Evolutionary conservation across 1,140 invertebrate genomes (phyloP).

Genomic region (Drosophila elegans): DNA sequence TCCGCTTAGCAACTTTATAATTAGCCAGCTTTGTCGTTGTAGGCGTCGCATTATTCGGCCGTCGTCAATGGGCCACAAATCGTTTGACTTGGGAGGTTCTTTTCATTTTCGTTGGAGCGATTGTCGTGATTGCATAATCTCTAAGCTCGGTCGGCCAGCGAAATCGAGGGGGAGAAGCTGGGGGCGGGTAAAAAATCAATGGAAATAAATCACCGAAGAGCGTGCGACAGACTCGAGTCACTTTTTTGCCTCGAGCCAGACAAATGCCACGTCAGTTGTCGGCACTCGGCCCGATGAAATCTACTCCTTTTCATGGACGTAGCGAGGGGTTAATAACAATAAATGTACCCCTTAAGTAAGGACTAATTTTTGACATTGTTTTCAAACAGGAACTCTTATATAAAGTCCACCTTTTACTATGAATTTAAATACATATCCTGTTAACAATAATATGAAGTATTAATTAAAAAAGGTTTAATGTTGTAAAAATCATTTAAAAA

Average conservation of each 20-base stretch:
- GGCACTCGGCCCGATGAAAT: slow-evolving; percentile 28
- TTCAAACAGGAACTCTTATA: too few relatives aligned
- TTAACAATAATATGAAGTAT: too few relatives aligned
- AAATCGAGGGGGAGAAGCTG: slow-evolving; percentile 19
- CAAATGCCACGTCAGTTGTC: slow-evolving; percentile 56
- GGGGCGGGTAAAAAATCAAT: slow-evolving; percentile 49
- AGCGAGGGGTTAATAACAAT: background rate
- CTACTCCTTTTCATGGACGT: slow-evolving; percentile 11
- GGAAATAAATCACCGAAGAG: slow-evolving; percentile 61
- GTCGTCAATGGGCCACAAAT: slow-evolving; percentile 19
- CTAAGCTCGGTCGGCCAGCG: slow-evolving; percentile 43
- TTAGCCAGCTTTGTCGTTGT: slow-evolving; percentile 52
- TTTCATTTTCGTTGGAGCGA: slow-evolving; percentile 47
- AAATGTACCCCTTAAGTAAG: too few relatives aligned
- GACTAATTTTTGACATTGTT: too few relatives aligned
- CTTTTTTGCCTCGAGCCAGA: slow-evolving; percentile 26
- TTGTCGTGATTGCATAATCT: slow-evolving; percentile 70
- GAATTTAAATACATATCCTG: too few relatives aligned
- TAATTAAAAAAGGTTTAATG: too few relatives aligned
- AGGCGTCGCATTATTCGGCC: slow-evolving; percentile 36
- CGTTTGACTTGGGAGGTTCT: slow-evolving; percentile 35
- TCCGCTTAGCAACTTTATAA: slow-evolving; percentile 79
- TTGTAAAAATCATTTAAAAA: too few relatives aligned
- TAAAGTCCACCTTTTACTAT: too few relatives aligned
- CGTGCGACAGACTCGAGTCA: slow-evolving; percentile 46